These are phyloP conservation scores for Crocuta crocuta DNA, from an alignment of 2,113 vertebrate species.

Conservation along the genomic window DNA sequence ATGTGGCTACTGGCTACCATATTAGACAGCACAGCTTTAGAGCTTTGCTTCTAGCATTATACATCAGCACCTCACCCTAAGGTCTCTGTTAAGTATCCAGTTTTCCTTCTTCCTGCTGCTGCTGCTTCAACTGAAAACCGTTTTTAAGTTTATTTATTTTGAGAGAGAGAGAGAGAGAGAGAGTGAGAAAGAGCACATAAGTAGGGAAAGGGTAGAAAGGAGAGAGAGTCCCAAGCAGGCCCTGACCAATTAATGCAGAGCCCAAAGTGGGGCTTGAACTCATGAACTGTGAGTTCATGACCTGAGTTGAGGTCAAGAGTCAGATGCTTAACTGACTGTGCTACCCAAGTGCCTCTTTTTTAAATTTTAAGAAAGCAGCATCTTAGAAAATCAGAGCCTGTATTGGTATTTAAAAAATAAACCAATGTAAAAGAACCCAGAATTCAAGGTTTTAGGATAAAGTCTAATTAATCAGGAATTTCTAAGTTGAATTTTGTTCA, in stretches of 20 bases:
- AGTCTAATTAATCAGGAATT: background rate
- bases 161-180: no score
- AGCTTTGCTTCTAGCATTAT: background rate
- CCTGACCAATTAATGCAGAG: no score
- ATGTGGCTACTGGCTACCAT: background rate
- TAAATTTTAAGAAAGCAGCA: background rate
- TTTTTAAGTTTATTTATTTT: no score
- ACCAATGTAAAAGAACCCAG: background rate
- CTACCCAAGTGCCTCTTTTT: background rate
- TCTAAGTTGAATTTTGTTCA: background rate
- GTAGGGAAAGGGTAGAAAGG: no score
- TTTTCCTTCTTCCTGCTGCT: conserved; percentile 9
- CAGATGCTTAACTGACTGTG: no score
- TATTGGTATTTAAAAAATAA: conserved; percentile 25
- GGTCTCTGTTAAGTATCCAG: background rate
- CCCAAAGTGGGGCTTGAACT: no score
- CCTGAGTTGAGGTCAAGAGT: no score
- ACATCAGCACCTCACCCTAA: background rate
- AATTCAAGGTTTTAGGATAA: background rate
- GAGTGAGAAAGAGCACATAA: no score
- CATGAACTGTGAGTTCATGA: no score
- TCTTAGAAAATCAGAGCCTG: background rate
- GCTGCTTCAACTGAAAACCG: background rate
- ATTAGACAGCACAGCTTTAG: background rate
- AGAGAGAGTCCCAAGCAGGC: no score